phyloP scores from a whole-genome alignment of 2,797 vertebrate species.

The Morelia viridis region DNA sequence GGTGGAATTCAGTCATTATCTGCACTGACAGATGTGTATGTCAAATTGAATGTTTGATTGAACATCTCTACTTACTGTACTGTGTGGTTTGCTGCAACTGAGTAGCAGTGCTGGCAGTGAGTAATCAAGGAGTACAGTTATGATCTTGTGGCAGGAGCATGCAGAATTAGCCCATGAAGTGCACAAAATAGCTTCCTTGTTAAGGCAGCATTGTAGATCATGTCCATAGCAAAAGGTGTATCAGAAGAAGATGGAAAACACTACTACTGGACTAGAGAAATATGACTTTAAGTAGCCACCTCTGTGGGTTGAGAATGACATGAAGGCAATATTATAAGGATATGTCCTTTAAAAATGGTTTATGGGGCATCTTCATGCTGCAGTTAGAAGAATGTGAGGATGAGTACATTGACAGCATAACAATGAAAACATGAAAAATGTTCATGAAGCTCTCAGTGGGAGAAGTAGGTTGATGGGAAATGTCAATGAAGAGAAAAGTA shows the following conservation, averaged over 20 bases:
- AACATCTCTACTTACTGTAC: not conserved
- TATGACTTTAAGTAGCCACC: not conserved
- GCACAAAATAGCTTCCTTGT: not conserved
- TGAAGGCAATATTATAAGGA: not conserved
- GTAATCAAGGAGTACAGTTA: not conserved
- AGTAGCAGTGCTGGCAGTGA: not conserved
- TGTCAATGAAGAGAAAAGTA: not conserved
- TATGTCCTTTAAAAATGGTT: not conserved
- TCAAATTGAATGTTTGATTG: not conserved
- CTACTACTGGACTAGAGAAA: not conserved
- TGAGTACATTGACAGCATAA: not conserved
- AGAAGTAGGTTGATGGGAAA: not conserved
- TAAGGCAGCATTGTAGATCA: not conserved
- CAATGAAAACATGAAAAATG: not conserved
- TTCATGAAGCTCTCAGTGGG: not conserved
- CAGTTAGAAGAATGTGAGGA: not conserved
- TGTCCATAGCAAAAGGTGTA: not conserved
- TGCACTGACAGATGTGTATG: not conserved
- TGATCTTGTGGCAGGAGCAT: not conserved
- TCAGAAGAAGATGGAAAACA: not conserved
- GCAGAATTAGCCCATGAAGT: not conserved
- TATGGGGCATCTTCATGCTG: not conserved
- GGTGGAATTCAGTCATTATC: not conserved
- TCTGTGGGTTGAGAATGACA: not conserved
- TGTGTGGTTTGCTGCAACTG: not conserved